These are phyloP conservation scores for Tiaroga cobitis DNA, from an alignment of 2,797 vertebrate genomes.

Conservation along the genomic window DNA sequence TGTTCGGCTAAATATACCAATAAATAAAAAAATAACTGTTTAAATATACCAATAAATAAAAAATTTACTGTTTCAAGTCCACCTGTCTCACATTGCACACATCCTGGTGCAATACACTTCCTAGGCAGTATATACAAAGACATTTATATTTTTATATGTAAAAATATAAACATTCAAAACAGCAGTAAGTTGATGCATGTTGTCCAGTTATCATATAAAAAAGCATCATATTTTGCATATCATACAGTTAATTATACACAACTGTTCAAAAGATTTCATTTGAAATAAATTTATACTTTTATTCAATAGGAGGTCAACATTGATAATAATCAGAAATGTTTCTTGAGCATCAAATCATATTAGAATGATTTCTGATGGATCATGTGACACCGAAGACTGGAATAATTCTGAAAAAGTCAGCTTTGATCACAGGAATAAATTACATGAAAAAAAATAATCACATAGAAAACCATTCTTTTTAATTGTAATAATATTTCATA, in stretches of 20 bases:
- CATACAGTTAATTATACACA: not conserved
- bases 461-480: not conserved
- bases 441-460: not conserved
- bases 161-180: not conserved
- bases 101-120: not conserved
- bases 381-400: too few species aligned
- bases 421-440: not conserved
- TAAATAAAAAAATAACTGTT: constrained; percentile 28
- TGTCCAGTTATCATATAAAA: not conserved
- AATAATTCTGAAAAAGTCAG: too few species aligned
- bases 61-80: not conserved
- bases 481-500: too few species aligned
- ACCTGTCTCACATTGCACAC: not conserved
- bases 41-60: constrained; percentile 4
- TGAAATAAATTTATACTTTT: not conserved
- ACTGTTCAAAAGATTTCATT: not conserved
- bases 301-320: not conserved
- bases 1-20: not conserved
- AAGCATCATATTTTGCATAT: not conserved
- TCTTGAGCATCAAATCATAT: not conserved
- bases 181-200: not conserved
- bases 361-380: not conserved
- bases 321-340: not conserved
- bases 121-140: not conserved
- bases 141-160: not conserved